These are phyloP conservation scores for Drosophila anceps DNA, from an alignment of 2,888 invertebrate genomes.

Conservation along the genomic window DNA sequence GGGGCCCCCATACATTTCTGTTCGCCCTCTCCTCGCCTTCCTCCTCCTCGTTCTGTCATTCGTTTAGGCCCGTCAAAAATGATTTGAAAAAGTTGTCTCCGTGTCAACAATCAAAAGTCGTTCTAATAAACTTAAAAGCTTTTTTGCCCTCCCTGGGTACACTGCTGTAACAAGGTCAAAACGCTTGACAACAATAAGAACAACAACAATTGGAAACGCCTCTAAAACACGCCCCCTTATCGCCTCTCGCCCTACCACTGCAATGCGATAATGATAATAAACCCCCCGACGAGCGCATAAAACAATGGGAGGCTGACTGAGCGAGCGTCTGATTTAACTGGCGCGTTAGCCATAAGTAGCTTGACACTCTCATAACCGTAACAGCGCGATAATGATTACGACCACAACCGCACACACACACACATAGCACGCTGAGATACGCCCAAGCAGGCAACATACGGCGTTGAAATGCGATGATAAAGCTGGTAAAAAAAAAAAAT, in stretches of 20 bases:
- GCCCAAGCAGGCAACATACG: conserved; percentile 66
- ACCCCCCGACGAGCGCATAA: conserved; percentile 65
- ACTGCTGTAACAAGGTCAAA: conserved; percentile 48
- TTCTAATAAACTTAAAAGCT: conserved; percentile 75
- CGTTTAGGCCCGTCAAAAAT: conserved; percentile 28
- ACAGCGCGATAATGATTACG: conserved; percentile 82
- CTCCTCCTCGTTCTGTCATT: background rate
- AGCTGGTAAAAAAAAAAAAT: conserved; percentile 59
- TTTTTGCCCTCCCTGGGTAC: conserved; percentile 36
- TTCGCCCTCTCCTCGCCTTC: no score
- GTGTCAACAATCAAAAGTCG: conserved; percentile 77
- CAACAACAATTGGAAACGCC: conserved; percentile 51
- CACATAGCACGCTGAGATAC: conserved; percentile 25
- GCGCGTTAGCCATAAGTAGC: conserved; percentile 80
- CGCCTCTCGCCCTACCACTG: background rate
- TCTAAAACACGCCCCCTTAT: conserved; percentile 12
- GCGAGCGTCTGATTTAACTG: conserved; percentile 75
- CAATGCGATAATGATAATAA: conserved; percentile 71
- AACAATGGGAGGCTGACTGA: conserved; percentile 75
- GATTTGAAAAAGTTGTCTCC: conserved; percentile 50
- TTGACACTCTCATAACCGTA: conserved; percentile 83
- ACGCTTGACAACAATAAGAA: conserved; percentile 36
- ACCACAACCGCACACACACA: conserved; percentile 53
- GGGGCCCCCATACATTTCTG: background rate
- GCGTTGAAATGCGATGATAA: conserved; percentile 71